Base-by-base conservation (phyloP, 53 echinoderm and acorn worm genomes). In the Henricia sp. region DNA sequence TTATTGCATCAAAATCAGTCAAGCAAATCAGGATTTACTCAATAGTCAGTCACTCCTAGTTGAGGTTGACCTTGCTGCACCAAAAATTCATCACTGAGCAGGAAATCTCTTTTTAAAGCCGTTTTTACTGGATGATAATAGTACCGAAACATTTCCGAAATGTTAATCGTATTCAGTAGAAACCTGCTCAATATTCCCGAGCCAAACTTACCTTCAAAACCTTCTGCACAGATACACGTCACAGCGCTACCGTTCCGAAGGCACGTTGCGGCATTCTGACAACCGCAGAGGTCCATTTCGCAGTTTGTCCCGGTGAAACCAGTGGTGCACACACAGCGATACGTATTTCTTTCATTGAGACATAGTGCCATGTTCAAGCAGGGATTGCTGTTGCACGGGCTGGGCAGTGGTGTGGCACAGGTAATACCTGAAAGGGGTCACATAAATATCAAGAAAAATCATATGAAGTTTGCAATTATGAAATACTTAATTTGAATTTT, bases 201-300 rank as follows among this genome's bases (percentile, higher is more conserved):
- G 16, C 29, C 30, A 9, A 65, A 83, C 88, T 46, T 56, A 88
- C 92, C 92, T 82, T 70, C 53, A 82, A 85, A 92, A 14, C 92
- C 92, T 11, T 69, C 73, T 17, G 89, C 72, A 75, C 92, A 92
- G 57, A 35, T 34, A 40, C 92, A 92, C 20, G 46, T 57, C 0
- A 57, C 70, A 13, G 26, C 66, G 13, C 40, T 57, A 6, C 10
- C 39, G 14, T 40, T 37, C 34, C 52, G 11, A 21, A 51, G 26
- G 67, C 93, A 93, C n/a, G 87, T 84, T 51, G 84, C 93, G 28
- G 90, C 93, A 64, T 91, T 93, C 28, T 77, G 52, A 72, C 93
- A 90, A 9, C 27, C 58, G 16, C 68, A 65, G 2, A 16, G 2
- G n/a, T 77, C 76, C 4, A 21, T 84, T 70, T 74, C 73, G 60